Conservation (phyloP, 2,797 vertebrate genomes). For the Amphiprion clarkii region DNA sequence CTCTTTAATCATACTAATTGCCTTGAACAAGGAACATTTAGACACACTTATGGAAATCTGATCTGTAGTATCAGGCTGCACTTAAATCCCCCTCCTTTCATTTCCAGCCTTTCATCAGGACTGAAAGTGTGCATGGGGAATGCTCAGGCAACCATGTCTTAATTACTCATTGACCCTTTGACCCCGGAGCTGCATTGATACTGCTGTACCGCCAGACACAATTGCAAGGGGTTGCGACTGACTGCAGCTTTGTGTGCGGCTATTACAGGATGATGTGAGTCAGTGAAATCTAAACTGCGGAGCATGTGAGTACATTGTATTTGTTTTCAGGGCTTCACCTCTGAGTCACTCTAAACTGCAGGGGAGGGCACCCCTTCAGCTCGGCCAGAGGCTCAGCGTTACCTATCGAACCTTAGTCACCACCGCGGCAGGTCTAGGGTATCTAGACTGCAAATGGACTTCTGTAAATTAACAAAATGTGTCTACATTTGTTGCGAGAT, state of each 20-base stretch:
- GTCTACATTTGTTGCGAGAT: slow-evolving; percentile 88
- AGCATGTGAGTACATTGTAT: slow-evolving; percentile 81
- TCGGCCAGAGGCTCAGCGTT: slow-evolving; percentile 84
- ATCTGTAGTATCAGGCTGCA: slow-evolving; percentile 77
- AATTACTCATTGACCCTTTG: slow-evolving; percentile 89
- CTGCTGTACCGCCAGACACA: slow-evolving; percentile 67
- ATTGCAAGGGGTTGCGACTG: slow-evolving; percentile 65
- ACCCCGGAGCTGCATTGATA: slow-evolving; percentile 79
- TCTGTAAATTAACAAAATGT: slow-evolving; percentile 92
- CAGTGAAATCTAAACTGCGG: slow-evolving; percentile 85
- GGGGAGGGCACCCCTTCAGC: slow-evolving; percentile 81
- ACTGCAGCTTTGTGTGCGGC: slow-evolving; percentile 83
- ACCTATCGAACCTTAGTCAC: slow-evolving; percentile 86
- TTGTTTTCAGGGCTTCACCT: slow-evolving; percentile 82
- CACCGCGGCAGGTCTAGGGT: slow-evolving; percentile 81
- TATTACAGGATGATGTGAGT: slow-evolving; percentile 82
- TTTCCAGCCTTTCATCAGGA: slow-evolving; percentile 77
- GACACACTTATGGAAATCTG: slow-evolving; percentile 81
- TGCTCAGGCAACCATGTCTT: slow-evolving; percentile 87
- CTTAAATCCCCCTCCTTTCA: slow-evolving; percentile 75
- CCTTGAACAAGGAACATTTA: slow-evolving; percentile 84
- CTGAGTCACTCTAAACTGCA: slow-evolving; percentile 81
- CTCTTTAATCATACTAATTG: slow-evolving; percentile 85
- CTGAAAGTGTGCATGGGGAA: slow-evolving; percentile 85
- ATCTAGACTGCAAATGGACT: slow-evolving; percentile 87